Percentiles rank a stretch among this genome's conserved stretches.
phyloP scores from a whole-genome alignment of 2,888 invertebrate genomes.

The Maniola hyperantus region DNA sequence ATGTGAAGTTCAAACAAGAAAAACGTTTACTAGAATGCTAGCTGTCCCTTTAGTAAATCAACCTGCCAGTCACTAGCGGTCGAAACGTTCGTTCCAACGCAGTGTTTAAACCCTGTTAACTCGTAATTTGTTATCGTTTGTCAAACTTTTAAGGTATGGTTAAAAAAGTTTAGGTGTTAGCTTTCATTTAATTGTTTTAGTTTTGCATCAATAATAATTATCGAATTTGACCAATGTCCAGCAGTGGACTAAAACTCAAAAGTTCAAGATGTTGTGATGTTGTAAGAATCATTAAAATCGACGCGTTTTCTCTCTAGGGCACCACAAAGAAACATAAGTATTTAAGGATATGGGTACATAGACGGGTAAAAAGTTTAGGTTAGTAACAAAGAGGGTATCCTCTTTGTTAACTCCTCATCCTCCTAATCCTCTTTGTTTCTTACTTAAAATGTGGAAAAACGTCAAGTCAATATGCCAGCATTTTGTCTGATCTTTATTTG shows the following conservation, averaged over 20 bases:
- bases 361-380: background rate
- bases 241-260: no score
- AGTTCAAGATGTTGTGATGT: no score
- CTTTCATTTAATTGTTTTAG: background rate
- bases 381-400: background rate
- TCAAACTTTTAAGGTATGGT: background rate
- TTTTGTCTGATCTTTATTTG: slow-evolving; percentile 15
- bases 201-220: no score
- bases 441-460: slow-evolving; percentile 7
- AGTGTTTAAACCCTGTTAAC: slow-evolving; percentile 1
- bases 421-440: slow-evolving; percentile 6
- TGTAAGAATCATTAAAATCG: no score
- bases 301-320: no score
- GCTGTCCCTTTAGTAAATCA: slow-evolving; percentile 20
- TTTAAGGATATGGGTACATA: slow-evolving; percentile 45
- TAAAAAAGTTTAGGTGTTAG: background rate
- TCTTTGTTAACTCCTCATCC: no score
- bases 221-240: no score
- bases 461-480: background rate
- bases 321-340: no score
- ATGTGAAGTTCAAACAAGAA: background rate
- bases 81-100: slow-evolving; percentile 4
- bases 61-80: slow-evolving; percentile 17
- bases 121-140: slow-evolving; percentile 7
- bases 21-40: slow-evolving; percentile 4